Evolutionary conservation across 2,113 vertebrate genomes (phyloP).

Genomic region (Dermatemys mawii): DNA sequence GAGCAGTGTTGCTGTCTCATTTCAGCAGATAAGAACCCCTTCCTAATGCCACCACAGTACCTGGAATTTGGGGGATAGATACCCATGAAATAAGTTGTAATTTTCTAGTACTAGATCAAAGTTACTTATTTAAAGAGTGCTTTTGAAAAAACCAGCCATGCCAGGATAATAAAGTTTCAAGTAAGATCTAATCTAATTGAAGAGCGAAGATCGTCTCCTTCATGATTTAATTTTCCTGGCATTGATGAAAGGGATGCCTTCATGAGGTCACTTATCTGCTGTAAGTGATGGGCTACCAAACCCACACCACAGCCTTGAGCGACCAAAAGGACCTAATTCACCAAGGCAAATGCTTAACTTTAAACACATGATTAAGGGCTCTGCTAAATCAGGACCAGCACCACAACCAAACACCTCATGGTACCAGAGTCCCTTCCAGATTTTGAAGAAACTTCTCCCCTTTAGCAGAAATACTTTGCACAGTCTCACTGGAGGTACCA

Average conservation of each 20-base stretch:
- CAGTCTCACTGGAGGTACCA: fast-evolving
- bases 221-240: not conserved
- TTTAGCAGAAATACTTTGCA: not conserved
- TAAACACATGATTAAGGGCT: not conserved
- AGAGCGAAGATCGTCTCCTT: not conserved
- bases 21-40: fast-evolving
- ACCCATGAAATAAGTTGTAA: fast-evolving
- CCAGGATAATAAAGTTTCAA: not conserved
- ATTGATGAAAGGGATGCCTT: not conserved
- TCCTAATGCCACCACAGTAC: not conserved
- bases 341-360: too few species aligned
- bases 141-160: fast-evolving
- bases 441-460: fast-evolving
- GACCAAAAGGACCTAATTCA: too few species aligned
- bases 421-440: not conserved
- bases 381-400: not conserved
- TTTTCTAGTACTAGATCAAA: not conserved
- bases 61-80: fast-evolving
- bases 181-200: not conserved
- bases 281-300: not conserved
- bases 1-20: not conserved
- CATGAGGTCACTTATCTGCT: not conserved
- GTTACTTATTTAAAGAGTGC: not conserved
- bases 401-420: fast-evolving
- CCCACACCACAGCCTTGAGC: not conserved